Conservation (phyloP, 2,113 vertebrate species). For the Scalopus aquaticus region DNA sequence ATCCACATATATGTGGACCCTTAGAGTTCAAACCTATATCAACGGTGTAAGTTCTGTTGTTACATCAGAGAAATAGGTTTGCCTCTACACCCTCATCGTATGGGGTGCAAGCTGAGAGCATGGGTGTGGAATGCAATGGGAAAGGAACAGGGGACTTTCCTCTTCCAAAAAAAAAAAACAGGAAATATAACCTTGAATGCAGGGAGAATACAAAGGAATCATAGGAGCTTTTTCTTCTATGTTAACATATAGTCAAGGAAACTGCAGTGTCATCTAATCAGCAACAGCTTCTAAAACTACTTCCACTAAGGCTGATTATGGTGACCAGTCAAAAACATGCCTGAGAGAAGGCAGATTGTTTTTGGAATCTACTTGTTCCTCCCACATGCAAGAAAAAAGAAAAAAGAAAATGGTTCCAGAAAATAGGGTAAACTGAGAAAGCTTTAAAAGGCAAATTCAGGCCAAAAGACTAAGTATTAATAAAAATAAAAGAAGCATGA, state of each 20-base stretch:
- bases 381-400: not conserved
- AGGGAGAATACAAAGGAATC: not conserved
- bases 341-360: not conserved
- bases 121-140: not conserved
- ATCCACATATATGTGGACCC: no score
- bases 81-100: not conserved
- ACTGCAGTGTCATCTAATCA: not conserved
- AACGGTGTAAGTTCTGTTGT: not conserved
- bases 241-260: not conserved
- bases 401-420: not conserved
- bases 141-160: not conserved
- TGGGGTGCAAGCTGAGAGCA: not conserved
- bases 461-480: not conserved
- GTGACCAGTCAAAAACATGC: not conserved
- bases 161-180: not conserved
- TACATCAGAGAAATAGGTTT: not conserved
- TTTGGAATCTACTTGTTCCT: constrained; percentile 17
- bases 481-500: not conserved
- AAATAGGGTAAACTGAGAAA: not conserved
- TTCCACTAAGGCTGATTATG: not conserved
- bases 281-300: no score
- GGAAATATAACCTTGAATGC: not conserved
- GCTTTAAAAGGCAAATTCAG: not conserved
- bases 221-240: not conserved
- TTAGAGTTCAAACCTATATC: no score